Evolutionary conservation across 1,140 invertebrate species (phyloP).

Genomic region (Drosophila subobscura): DNA sequence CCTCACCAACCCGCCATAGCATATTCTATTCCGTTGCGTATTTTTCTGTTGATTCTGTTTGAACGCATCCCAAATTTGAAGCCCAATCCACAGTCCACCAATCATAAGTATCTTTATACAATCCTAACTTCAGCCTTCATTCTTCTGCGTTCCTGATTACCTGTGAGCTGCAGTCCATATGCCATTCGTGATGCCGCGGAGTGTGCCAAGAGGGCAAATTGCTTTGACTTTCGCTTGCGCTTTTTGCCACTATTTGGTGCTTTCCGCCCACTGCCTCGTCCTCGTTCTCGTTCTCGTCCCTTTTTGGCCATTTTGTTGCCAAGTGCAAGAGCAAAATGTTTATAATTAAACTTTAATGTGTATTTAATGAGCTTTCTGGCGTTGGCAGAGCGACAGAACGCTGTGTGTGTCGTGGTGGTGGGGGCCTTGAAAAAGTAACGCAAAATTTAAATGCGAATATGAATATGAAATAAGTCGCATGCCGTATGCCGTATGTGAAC

Average conservation of each 20-base stretch:
- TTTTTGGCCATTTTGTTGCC: conserved; percentile 63
- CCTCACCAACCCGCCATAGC: too few species aligned
- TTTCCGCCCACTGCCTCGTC: not conserved
- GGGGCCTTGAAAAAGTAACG: conserved; percentile 63
- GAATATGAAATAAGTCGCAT: conserved; percentile 58
- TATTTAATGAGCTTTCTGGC: conserved; percentile 73
- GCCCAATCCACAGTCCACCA: too few species aligned
- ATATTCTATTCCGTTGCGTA: too few species aligned
- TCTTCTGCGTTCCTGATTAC: not conserved
- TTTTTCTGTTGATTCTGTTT: too few species aligned
- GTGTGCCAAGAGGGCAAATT: conserved; percentile 62
- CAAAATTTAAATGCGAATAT: conserved; percentile 62
- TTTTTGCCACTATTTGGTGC: conserved; percentile 65
- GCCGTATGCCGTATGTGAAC: not conserved
- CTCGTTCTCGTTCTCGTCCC: conserved; percentile 18
- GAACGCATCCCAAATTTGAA: too few species aligned
- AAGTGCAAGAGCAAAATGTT: conserved; percentile 80
- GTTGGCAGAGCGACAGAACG: not conserved
- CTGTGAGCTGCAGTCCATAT: conserved; percentile 12
- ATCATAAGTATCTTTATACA: too few species aligned
- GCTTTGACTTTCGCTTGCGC: conserved; percentile 76
- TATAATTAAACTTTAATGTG: conserved; percentile 82
- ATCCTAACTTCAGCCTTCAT: too few species aligned
- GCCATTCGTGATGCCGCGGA: conserved; percentile 16
- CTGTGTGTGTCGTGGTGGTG: not conserved